Evolutionary conservation across 2,888 invertebrate species (phyloP), one percentile per base, ranked within the genome.

Genomic region (Synergus gifuensis): DNA sequence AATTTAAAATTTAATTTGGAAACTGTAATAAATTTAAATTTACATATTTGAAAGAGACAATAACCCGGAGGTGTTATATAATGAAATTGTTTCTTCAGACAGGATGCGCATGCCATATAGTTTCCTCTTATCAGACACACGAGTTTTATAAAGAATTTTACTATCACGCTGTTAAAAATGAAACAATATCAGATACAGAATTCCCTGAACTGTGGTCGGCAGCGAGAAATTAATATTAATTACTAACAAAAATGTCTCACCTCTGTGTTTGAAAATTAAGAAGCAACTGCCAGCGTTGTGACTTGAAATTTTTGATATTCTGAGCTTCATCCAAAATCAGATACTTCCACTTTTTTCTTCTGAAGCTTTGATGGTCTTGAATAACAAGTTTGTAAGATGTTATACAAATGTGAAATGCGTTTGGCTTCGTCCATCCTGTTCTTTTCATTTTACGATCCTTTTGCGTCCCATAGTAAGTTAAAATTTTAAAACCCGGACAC

Each of bases 291-390:
- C 99, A 99, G 83, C 99, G 94, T 92, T 99, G 99, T 28, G 98
- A 98, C 92, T 99, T 99, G 92, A 99, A 99, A 93, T 99, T 99
- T 93, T 99, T 99, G 82, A 99, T 99, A 92, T 99, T 99, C 92
- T 99, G 99, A 58, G 99, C 99, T 93, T 99, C 99, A 91, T 99
- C 99, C 78, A 99, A 94, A 85, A 99, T 98, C 76, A 99, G 94
- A 92, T 99, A 99, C 92, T 98, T 98, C 99, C 99, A 99, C 86
- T 98, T 97, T 93, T 99, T 99, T 85, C 98, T 94, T 78, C 99
- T 95, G 93, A 99, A 99, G 91, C 98, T 97, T 92, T 98, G 97
- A 93, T 99, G 98, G 94, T 99, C 99, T 93, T 99, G 99, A 89
- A 99, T 98, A 78, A 99, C 99, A 85, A 99, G 94, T 93, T 99